Base-by-base conservation (phyloP, 2,797 vertebrate genomes). In the Enteromius fasciolatus region DNA sequence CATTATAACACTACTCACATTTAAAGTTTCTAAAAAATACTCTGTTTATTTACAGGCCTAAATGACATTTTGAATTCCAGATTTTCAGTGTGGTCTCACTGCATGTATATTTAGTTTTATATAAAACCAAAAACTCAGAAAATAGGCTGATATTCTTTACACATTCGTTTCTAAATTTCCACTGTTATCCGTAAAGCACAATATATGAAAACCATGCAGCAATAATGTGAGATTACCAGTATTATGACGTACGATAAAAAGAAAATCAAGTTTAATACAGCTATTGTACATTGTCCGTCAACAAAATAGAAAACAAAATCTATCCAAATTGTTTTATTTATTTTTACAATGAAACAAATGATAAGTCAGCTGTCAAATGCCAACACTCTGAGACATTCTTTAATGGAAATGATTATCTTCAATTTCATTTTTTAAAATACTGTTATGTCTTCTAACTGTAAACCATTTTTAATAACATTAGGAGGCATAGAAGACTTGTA, bases 301-400 rank as follows among this genome's bases (percentile, higher is more conserved):
- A 39, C 76, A 44, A 59, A 33, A 36, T 2, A 46, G 4, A 10
- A 50, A 75, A 12, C 39, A n/a, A 76, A 50, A 44, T 84, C 78
- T 76, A 86, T 75, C 69, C 78, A 84, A 78, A 79, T 67, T 46
- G 46, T 78, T 33, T 28, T 48, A 59, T 78, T 78, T 81, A 72
- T 87, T 83, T 82, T 17, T 79, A 66, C 48, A 81, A 31, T 83
- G 31, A 78, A 50, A 54, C 66, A 80, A 79, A 67, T 39, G n/a
- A 52, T 52, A 23, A 2, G 12, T 20, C 50, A 14, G 41, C 44
- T 41, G 20, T 67, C 64, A 70, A 52, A 44, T 72, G 39, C 52
- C 31, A 20, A 69, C 9, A 36, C 48, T 44, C 52, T 57, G 17
- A 18, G 64, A 41, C 17, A 28, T 17, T 54, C 28, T 23, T 63